A percentile compares a stretch with the other conserved stretches of the same genome.
Evolutionary conservation across 1,140 invertebrate genomes (phyloP).

Genomic region (Heliconius congener): DNA sequence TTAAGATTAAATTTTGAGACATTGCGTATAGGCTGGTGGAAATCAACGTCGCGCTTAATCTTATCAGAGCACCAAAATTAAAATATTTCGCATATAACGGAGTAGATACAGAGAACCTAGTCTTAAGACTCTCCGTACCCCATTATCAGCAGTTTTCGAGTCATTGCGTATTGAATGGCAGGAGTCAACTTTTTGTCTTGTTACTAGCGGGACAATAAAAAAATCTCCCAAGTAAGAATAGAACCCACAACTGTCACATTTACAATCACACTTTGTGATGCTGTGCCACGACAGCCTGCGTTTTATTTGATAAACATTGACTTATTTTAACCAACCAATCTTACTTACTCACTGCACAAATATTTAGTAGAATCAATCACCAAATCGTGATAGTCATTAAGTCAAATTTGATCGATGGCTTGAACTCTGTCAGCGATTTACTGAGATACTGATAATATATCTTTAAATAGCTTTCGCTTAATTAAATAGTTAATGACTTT

Average conservation of each 20-base stretch:
- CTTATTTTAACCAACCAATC: background rate
- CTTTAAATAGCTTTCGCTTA: background rate
- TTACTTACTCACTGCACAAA: background rate
- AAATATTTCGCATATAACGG: no score
- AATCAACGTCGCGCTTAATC: no score
- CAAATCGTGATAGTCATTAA: slow-evolving; percentile 1
- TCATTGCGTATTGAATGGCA: no score
- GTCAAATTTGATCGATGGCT: background rate
- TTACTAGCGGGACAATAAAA: no score
- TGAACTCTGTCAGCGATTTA: background rate
- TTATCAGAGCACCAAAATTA: no score
- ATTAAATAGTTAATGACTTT: background rate
- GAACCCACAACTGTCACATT: background rate
- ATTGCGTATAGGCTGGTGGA: no score
- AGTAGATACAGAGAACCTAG: no score
- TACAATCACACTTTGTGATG: background rate
- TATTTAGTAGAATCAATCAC: slow-evolving; percentile 6
- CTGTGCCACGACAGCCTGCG: background rate
- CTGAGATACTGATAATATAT: background rate
- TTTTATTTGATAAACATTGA: background rate
- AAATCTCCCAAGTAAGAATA: no score
- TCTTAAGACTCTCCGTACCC: no score
- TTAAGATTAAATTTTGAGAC: no score
- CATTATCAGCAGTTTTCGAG: no score
- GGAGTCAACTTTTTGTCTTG: no score